Evolutionary conservation across 2,113 vertebrate genomes (phyloP).

Genomic region (Marcusenius ussheri): DNA sequence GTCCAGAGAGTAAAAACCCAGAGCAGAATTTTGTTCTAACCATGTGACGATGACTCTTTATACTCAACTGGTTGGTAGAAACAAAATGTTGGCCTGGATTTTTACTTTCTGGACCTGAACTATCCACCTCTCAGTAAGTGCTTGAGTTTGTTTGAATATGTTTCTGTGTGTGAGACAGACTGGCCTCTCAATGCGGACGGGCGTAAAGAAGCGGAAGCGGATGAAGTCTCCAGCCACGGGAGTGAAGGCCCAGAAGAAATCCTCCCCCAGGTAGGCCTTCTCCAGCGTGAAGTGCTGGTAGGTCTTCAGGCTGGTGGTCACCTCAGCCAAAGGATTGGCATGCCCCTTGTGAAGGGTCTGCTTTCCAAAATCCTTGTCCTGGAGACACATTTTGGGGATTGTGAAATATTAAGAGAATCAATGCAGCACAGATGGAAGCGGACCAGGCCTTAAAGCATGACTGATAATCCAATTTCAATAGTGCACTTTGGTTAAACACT

Average conservation of each 20-base stretch:
- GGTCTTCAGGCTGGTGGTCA: conserved; percentile 96
- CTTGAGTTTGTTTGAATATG: not conserved
- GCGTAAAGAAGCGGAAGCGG: conserved; percentile 92
- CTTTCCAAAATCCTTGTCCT: conserved; percentile 97
- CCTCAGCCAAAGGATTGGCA: conserved; percentile 89
- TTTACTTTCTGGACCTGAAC: too few species aligned
- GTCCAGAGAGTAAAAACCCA: too few species aligned
- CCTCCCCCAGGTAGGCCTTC: conserved; percentile 92
- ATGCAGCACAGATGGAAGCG: not conserved
- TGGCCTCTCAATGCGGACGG: conserved; percentile 83
- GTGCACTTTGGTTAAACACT: not conserved
- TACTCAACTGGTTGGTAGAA: too few species aligned
- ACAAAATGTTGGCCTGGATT: too few species aligned
- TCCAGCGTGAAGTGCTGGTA: conserved; percentile 99
- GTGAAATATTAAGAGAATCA: not conserved
- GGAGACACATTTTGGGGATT: not conserved
- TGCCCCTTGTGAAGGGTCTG: conserved; percentile 89
- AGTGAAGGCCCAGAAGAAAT: conserved; percentile 99
- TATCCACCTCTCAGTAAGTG: not conserved
- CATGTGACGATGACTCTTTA: too few species aligned
- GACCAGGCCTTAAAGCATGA: not conserved
- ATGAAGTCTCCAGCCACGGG: conserved; percentile 91
- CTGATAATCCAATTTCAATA: not conserved
- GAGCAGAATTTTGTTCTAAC: too few species aligned
- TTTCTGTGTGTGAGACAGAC: conserved; percentile 30